phyloP scores from a whole-genome alignment of 2,113 vertebrate genomes.

The Malurus melanocephalus region DNA sequence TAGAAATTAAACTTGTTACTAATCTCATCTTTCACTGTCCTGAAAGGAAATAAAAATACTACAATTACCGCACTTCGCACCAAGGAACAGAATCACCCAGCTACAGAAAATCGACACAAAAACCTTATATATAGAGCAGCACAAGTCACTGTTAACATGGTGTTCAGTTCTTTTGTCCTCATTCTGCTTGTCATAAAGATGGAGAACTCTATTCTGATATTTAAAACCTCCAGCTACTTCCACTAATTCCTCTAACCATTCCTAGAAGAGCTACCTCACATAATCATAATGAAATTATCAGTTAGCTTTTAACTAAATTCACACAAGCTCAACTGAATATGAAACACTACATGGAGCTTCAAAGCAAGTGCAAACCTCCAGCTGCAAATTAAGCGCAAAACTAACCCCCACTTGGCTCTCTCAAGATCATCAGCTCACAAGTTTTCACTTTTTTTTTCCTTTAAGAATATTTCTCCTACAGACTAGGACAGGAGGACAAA shows the following conservation, averaged over 20 bases:
- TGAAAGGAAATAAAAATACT: background rate
- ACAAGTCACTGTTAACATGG: background rate
- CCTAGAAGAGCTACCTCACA: background rate
- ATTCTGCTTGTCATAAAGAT: background rate
- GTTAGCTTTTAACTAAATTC: background rate
- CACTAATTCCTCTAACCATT: background rate
- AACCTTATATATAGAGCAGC: background rate
- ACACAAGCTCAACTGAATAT: background rate
- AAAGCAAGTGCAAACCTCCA: background rate
- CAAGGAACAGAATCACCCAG: background rate
- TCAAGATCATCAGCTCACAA: background rate
- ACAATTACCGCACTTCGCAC: background rate
- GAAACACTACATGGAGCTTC: background rate
- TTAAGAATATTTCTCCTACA: background rate
- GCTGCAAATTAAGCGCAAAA: background rate
- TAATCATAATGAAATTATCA: background rate
- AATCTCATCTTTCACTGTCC: background rate
- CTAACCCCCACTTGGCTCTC: background rate
- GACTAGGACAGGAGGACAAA: background rate
- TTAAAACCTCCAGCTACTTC: background rate
- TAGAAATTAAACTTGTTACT: background rate
- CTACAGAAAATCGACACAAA: background rate
- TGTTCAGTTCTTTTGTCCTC: background rate
- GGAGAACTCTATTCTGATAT: background rate
- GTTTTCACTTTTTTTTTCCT: background rate